A percentile compares a stretch with the other conserved stretches of the same genome.
Conservation (phyloP, 2,888 invertebrate genomes). For the Perizoma affinitatum region DNA sequence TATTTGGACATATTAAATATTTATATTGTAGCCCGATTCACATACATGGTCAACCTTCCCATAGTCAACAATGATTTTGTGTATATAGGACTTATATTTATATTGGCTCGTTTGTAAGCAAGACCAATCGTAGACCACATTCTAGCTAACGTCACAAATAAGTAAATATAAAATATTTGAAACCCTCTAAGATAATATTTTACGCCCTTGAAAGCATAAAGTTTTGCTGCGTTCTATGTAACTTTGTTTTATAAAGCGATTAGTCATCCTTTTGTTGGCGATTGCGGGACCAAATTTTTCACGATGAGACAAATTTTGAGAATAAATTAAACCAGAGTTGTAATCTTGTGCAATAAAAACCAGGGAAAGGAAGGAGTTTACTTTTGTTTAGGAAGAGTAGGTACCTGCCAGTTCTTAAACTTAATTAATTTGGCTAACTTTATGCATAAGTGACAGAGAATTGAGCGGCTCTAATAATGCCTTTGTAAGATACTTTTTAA, state of each 20-base stretch:
- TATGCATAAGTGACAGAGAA: constrained; percentile 41
- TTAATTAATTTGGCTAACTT: constrained; percentile 44
- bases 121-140: neutral
- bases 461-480: constrained; percentile 35
- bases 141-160: constrained; percentile 1
- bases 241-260: constrained; percentile 80
- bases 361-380: constrained; percentile 45
- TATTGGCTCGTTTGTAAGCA: constrained; percentile 6
- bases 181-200: constrained; percentile 65
- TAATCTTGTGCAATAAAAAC: constrained; percentile 75
- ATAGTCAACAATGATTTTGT: constrained; percentile 16
- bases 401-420: constrained; percentile 45
- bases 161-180: too few relatives aligned
- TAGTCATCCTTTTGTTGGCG: constrained; percentile 82
- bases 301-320: constrained; percentile 81
- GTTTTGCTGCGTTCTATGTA: constrained; percentile 69
- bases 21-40: constrained; percentile 33
- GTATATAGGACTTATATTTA: constrained; percentile 2
- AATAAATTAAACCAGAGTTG: constrained; percentile 79
- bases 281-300: constrained; percentile 78
- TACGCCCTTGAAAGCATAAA: constrained; percentile 74
- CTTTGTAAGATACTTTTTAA: constrained; percentile 39
- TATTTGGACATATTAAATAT: constrained; percentile 39
- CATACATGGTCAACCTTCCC: constrained; percentile 16
- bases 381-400: constrained; percentile 43